Evolutionary conservation across 1,140 invertebrate genomes (phyloP).

Genomic region (Nasonia vitripennis): DNA sequence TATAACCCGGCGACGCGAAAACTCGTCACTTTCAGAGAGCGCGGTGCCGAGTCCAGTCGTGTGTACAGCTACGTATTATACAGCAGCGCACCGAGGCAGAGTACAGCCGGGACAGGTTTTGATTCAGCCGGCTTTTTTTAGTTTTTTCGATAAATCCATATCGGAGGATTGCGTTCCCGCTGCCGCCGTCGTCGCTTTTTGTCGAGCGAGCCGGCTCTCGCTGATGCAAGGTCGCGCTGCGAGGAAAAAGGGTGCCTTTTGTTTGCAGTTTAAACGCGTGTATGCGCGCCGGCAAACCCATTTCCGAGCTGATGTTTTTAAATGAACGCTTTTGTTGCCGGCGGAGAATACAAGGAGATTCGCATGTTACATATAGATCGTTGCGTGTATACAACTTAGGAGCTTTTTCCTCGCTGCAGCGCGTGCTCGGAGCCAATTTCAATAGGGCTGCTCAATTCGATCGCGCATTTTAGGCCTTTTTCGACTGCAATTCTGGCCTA

Average conservation of each 20-base stretch:
- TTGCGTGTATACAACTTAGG: background rate
- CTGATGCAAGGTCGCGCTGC: background rate
- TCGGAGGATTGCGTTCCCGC: background rate
- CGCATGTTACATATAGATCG: background rate
- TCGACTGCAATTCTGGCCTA: background rate
- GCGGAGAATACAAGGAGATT: conserved; percentile 4
- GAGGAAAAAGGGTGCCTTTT: conserved; percentile 2
- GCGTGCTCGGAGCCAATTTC: background rate
- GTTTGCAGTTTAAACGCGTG: conserved; percentile 35
- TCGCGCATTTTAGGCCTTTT: background rate
- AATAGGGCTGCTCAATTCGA: conserved; percentile 2
- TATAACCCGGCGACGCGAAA: conserved; percentile 31
- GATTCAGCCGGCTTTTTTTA: conserved; percentile 5
- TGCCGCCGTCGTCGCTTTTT: background rate
- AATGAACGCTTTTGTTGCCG: conserved; percentile 34
- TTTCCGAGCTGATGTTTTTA: conserved; percentile 46
- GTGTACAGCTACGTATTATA: background rate
- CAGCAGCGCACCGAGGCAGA: background rate
- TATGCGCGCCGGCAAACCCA: background rate
- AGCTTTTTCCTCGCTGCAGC: background rate
- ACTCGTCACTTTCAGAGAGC: conserved; percentile 40
- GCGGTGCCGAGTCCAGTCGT: background rate
- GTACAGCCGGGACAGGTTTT: background rate
- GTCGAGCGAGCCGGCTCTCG: background rate
- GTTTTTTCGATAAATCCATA: conserved; percentile 32